Conservation (phyloP, 1,140 invertebrate species). For the Triops cancriformis region DNA sequence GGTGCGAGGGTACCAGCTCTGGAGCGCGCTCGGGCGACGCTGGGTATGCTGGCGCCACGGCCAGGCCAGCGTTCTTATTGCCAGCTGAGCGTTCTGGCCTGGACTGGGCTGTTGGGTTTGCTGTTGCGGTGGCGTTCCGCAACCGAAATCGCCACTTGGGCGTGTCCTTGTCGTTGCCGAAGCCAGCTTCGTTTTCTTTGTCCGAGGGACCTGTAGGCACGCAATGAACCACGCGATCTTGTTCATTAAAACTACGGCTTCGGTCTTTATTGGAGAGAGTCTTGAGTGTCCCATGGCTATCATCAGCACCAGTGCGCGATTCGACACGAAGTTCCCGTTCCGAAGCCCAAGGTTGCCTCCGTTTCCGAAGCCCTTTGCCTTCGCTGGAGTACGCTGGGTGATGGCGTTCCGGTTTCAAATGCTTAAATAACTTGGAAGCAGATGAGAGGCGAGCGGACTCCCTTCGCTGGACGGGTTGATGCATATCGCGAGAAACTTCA, state of each 20-base stretch:
- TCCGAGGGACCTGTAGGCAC: background rate
- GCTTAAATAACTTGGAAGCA: conserved; percentile 25
- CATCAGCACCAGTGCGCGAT: conserved; percentile 41
- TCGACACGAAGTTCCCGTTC: conserved; percentile 33
- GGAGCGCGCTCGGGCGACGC: background rate
- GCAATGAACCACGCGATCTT: conserved; percentile 17
- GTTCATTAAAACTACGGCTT: conserved; percentile 28
- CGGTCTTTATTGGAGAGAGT: conserved; percentile 2
- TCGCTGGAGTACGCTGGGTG: conserved; percentile 34
- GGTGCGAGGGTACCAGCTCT: background rate
- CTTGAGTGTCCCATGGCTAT: background rate
- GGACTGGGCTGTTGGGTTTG: background rate
- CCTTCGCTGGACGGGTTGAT: conserved; percentile 27
- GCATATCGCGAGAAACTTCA: background rate
- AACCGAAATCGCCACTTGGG: conserved; percentile 21
- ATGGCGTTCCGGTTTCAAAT: conserved; percentile 29
- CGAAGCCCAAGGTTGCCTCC: conserved; percentile 27
- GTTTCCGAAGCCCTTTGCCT: conserved; percentile 33
- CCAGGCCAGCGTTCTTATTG: background rate
- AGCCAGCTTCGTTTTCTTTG: background rate
- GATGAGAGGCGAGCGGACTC: conserved; percentile 26
- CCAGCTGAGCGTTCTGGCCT: background rate
- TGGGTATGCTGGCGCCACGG: background rate
- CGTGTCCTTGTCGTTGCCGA: conserved; percentile 25
- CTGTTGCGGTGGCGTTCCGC: background rate